These are phyloP conservation scores for Melanotaenia parkinsoni DNA, from an alignment of 2,797 vertebrate genomes.

Conservation along the genomic window DNA sequence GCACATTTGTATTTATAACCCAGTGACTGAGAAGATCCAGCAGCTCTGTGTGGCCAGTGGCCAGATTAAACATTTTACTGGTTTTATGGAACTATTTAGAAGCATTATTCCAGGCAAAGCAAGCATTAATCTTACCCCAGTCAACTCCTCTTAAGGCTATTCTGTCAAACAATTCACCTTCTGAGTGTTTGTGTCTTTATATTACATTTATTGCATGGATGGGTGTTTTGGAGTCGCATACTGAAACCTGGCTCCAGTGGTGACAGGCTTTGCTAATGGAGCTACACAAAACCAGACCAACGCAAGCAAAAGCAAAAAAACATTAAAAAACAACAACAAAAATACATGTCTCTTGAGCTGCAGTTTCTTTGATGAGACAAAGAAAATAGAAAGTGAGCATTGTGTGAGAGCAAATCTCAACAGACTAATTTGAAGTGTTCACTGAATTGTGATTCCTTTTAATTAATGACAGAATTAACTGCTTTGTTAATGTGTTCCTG, in stretches of 20 bases:
- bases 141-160: background rate
- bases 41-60: slow-evolving; percentile 62
- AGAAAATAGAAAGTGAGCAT: slow-evolving; percentile 73
- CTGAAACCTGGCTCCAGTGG: slow-evolving; percentile 53
- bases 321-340: background rate
- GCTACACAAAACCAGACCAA: slow-evolving; percentile 55
- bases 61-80: slow-evolving; percentile 62
- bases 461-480: slow-evolving; percentile 87
- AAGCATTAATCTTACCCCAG: slow-evolving; percentile 30
- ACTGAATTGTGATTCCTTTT: slow-evolving; percentile 86
- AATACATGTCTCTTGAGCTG: slow-evolving; percentile 52
- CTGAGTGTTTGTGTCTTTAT: slow-evolving; percentile 1
- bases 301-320: slow-evolving; percentile 33
- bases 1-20: slow-evolving; percentile 81
- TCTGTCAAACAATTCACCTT: background rate
- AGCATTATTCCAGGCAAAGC: slow-evolving; percentile 27
- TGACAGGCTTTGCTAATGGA: slow-evolving; percentile 67
- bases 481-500: slow-evolving; percentile 85
- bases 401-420: slow-evolving; percentile 81
- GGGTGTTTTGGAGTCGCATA: slow-evolving; percentile 43
- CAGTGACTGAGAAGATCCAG: slow-evolving; percentile 69
- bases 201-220: slow-evolving; percentile 29
- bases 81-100: slow-evolving; percentile 38
- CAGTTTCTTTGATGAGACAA: slow-evolving; percentile 70
- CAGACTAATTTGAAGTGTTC: slow-evolving; percentile 87